Evolutionary conservation across 1,140 invertebrate species (phyloP).

Genomic region (Brachionus plicatilis): DNA sequence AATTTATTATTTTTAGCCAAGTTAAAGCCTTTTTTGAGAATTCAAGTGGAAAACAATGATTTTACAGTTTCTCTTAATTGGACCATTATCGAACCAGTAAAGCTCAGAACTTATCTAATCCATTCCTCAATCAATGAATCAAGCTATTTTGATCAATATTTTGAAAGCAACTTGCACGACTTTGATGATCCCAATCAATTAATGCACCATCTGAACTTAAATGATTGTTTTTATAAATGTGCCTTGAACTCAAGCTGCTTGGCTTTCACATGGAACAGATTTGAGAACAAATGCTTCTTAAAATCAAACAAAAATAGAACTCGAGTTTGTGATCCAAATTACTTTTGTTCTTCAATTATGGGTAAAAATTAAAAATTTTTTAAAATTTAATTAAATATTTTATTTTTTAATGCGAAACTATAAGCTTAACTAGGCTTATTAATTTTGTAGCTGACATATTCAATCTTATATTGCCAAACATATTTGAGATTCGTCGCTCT

Average conservation of each 20-base stretch:
- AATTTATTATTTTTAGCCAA: conserved; percentile 6
- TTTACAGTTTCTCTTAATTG: conserved; percentile 20
- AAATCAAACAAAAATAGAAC: neutral
- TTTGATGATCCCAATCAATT: neutral
- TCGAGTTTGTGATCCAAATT: neutral
- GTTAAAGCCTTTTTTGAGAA: conserved; percentile 14
- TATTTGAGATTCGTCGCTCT: too few relatives aligned
- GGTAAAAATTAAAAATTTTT: neutral
- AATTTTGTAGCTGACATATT: too few relatives aligned
- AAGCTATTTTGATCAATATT: conserved; percentile 26
- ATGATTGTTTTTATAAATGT: conserved; percentile 23
- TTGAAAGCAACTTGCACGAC: neutral
- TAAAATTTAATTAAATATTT: too few relatives aligned
- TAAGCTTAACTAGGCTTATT: too few relatives aligned
- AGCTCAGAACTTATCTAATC: conserved; percentile 31
- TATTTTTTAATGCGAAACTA: too few relatives aligned
- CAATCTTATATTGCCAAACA: too few relatives aligned
- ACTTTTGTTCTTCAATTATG: neutral
- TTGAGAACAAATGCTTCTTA: neutral
- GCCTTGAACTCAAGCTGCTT: neutral
- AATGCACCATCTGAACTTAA: neutral
- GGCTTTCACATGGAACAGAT: conserved; percentile 11
- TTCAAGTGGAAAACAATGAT: neutral
- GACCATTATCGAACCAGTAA: neutral
- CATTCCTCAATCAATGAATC: conserved; percentile 33